Evolutionary conservation across 2,797 vertebrate species (phyloP).

Genomic region (Aphelocoma californica): DNA sequence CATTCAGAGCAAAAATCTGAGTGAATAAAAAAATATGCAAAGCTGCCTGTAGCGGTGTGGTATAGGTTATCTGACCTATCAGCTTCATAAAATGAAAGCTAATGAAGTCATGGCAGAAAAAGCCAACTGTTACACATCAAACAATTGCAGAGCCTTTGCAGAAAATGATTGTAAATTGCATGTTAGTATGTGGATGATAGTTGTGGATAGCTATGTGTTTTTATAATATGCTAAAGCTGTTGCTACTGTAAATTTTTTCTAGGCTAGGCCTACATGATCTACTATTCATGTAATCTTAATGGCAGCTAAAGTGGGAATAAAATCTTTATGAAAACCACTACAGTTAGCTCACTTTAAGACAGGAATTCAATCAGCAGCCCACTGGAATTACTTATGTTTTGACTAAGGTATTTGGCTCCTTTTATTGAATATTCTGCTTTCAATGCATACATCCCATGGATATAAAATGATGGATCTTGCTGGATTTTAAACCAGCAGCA

Average conservation of each 20-base stretch:
- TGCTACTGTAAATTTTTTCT: conserved; percentile 8
- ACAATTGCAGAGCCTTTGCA: not conserved
- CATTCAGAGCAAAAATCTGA: conserved; percentile 10
- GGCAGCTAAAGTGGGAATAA: conserved; percentile 42
- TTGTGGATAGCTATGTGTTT: conserved; percentile 7
- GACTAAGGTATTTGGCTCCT: conserved; percentile 59
- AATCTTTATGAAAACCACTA: conserved; percentile 58
- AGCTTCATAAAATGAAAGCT: conserved; percentile 31
- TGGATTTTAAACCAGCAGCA: conserved; percentile 73
- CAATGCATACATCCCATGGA: conserved; percentile 71
- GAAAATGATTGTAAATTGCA: conserved; percentile 24
- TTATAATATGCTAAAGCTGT: conserved; percentile 29
- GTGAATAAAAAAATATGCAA: conserved; percentile 1
- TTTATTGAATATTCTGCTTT: conserved; percentile 68
- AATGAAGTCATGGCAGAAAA: conserved; percentile 51
- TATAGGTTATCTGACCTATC: conserved; percentile 29
- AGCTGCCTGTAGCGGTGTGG: not conserved
- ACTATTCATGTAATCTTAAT: conserved; percentile 43
- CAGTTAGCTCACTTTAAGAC: conserved; percentile 43
- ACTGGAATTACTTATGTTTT: conserved; percentile 68
- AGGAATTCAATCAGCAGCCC: conserved; percentile 49
- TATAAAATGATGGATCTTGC: conserved; percentile 79
- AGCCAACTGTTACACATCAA: conserved; percentile 23
- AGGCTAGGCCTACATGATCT: conserved; percentile 10
- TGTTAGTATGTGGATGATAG: not conserved